A percentile compares a stretch with the other conserved stretches of the same genome.
Conservation (phyloP, 2,113 vertebrate species). For the Thunnus maccoyii region DNA sequence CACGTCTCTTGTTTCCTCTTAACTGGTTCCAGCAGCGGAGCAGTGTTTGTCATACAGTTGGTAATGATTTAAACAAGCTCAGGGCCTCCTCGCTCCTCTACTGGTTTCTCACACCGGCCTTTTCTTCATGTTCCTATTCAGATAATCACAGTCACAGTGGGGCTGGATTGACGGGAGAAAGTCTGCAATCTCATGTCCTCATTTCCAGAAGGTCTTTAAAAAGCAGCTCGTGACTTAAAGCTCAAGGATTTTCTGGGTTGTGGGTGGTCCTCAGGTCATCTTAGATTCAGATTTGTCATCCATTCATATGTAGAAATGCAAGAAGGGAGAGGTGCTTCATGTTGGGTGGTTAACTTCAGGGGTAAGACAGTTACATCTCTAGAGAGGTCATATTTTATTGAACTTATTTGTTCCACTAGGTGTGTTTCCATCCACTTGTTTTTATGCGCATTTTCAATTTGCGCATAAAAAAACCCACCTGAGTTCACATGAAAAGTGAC, state of each 20-base stretch:
- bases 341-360: neutral
- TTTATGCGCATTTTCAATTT: too few relatives aligned
- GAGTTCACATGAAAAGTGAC: too few relatives aligned
- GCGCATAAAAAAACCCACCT: too few relatives aligned
- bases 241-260: neutral
- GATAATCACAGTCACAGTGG: neutral
- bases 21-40: slow-evolving; percentile 73
- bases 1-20: slow-evolving; percentile 64
- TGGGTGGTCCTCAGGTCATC: slow-evolving; percentile 22
- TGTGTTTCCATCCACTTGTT: too few relatives aligned
- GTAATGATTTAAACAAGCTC: slow-evolving; percentile 67
- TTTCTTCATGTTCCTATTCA: slow-evolving; percentile 3
- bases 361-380: too few relatives aligned
- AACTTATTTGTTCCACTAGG: neutral
- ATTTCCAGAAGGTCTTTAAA: neutral
- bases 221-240: neutral
- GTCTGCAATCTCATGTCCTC: neutral
- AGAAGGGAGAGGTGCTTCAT: neutral
- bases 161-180: neutral
- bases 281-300: neutral
- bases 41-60: slow-evolving; percentile 53
- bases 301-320: neutral
- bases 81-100: slow-evolving; percentile 2
- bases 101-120: neutral
- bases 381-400: neutral